Percentiles rank a stretch among this genome's conserved stretches.
phyloP scores from a whole-genome alignment of 2,113 vertebrate species.

The Corythoichthys intestinalis region DNA sequence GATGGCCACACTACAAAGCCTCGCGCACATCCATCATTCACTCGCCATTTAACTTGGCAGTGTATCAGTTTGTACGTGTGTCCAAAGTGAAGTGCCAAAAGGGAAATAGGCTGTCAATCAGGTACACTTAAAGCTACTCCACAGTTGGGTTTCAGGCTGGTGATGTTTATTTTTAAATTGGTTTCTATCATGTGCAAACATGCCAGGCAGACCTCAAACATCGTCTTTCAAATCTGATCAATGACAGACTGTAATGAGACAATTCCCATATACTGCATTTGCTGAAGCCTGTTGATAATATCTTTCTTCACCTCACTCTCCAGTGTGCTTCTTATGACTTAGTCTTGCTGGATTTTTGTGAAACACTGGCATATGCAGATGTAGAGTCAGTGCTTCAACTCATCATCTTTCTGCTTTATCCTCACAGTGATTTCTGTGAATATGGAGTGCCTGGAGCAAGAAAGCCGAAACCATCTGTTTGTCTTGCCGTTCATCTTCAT shows the following conservation, averaged over 20 bases:
- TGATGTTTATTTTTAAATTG: conserved; percentile 4
- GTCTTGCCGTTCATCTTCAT: conserved; percentile 42
- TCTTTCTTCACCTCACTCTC: neutral
- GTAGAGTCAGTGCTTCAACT: conserved; percentile 50
- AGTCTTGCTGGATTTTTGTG: neutral
- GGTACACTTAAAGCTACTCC: conserved; percentile 6
- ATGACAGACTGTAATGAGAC: neutral
- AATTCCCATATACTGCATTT: neutral
- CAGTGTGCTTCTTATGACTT: neutral
- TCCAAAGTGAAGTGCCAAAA: neutral
- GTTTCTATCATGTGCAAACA: neutral
- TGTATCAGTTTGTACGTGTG: conserved; percentile 13
- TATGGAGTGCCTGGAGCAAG: conserved; percentile 61
- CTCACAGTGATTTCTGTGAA: conserved; percentile 52
- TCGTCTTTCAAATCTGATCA: neutral
- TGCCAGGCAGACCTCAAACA: neutral
- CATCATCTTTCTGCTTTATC: conserved; percentile 36
- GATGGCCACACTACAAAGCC: conserved; percentile 41
- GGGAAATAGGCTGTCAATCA: conserved; percentile 26
- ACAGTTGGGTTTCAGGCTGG: conserved; percentile 14
- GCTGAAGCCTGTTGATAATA: neutral
- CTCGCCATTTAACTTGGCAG: conserved; percentile 34
- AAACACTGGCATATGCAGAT: conserved; percentile 40
- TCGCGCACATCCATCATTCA: conserved; percentile 48
- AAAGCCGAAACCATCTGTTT: conserved; percentile 71